Percentiles rank a stretch among this genome's conserved stretches.
These are phyloP conservation scores for Pygoscelis antarcticus DNA, from an alignment of 2,113 vertebrate species.

Conservation along the genomic window DNA sequence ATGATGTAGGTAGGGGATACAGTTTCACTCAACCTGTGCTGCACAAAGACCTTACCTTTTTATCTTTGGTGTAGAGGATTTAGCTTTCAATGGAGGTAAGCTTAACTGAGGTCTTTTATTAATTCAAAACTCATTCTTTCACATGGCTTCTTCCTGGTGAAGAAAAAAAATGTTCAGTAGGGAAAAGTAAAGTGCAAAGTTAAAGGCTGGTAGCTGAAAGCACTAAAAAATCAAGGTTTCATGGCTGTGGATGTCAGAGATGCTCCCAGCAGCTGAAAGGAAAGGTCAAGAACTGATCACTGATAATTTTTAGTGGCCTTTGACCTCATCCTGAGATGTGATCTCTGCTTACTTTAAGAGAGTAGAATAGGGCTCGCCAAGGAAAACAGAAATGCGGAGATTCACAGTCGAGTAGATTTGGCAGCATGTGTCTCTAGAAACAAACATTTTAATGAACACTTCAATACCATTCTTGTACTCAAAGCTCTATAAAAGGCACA, in stretches of 20 bases:
- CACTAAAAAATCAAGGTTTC: background rate
- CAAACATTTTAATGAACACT: conserved; percentile 36
- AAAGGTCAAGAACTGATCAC: background rate
- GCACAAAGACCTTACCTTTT: background rate
- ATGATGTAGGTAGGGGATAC: background rate
- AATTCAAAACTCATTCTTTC: background rate
- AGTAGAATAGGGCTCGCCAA: background rate
- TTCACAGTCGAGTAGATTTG: background rate
- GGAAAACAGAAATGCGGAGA: background rate
- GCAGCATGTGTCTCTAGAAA: background rate
- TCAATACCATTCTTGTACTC: background rate
- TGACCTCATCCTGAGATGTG: background rate
- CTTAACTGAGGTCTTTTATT: background rate
- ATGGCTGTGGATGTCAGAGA: background rate
- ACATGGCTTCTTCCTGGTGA: background rate
- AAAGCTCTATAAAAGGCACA: background rate
- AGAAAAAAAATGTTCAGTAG: background rate
- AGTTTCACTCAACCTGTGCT: background rate
- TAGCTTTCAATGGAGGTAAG: background rate
- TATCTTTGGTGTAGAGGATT: background rate
- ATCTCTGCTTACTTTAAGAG: background rate
- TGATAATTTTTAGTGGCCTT: background rate
- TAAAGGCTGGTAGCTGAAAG: background rate
- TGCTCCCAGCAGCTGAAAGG: background rate
- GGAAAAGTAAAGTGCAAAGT: background rate